Base-by-base conservation (phyloP, 2,113 vertebrate genomes). In the Pomatostomus ruficeps region DNA sequence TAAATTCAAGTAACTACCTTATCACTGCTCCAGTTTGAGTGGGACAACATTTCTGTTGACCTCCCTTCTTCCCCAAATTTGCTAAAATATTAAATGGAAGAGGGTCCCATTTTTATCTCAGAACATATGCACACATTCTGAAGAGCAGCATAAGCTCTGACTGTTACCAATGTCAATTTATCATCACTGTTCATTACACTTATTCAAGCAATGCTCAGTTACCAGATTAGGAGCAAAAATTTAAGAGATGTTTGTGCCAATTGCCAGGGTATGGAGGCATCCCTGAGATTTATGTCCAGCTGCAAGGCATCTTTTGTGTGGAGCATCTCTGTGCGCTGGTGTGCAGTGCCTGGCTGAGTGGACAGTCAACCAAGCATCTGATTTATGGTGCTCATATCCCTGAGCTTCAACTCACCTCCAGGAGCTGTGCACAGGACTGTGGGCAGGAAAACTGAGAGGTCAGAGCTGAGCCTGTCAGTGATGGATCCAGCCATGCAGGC, bases 321-420 rank as follows among this genome's bases (percentile, higher is more conserved):
- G 2, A 71, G 35, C 55, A 85, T 36, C 55, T 43, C 89, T 19
- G 55, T 45, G 66, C 58, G 63, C 55, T 0, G 0, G 33, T 8
- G 36, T 12, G 49, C 84, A 49, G 36, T 8, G n/a, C 79, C 25
- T 15, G 28, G 49, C 54, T 4, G 1, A 57, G 52, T 54, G 36
- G n/a, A 82, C 2, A 31, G 58, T 65, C 25, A 72, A 9, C 16
- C 11, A 6, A 70, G 55, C 42, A 13, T 49, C 31, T 3, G 13
- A 62, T 57, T 76, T 52, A 57, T 4, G 71, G 59, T 5, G 38
- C 54, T 90, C 58, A 42, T 54, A 36, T 18, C 14, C 49, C 21
- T 1, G 3, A 13, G 45, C 59, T n/a, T 68, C 40, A 4, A 0
- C 20, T 31, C 7, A 6, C 29, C 36, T 57, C 43, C 5, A 7